phyloP scores from a whole-genome alignment of 2,888 invertebrate species.

The Pterostichus niger region DNA sequence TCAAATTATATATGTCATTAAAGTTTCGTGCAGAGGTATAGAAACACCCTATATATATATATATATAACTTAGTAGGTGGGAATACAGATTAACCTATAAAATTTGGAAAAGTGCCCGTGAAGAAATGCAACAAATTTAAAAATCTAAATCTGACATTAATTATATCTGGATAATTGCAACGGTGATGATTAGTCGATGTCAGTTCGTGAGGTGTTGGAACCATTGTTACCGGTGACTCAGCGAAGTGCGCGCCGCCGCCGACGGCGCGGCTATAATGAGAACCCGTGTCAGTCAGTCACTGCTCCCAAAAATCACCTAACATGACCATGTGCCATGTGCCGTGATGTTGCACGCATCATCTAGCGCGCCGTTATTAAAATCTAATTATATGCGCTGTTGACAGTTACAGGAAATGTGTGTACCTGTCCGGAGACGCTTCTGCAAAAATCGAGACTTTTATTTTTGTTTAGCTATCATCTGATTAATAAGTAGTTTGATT shows the following conservation, averaged over 20 bases:
- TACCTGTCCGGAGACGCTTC: background rate
- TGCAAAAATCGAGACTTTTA: background rate
- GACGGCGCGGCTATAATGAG: slow-evolving; percentile 61
- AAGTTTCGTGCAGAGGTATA: no score
- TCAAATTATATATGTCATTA: no score
- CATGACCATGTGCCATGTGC: slow-evolving; percentile 47
- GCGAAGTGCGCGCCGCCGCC: slow-evolving; percentile 45
- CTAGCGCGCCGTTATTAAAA: slow-evolving; percentile 8
- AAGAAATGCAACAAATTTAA: slow-evolving; percentile 15
- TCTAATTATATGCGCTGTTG: slow-evolving; percentile 15
- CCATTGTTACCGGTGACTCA: slow-evolving; percentile 53
- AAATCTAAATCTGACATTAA: slow-evolving; percentile 27
- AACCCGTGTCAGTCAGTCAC: slow-evolving; percentile 66
- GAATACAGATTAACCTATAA: no score
- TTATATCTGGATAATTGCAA: slow-evolving; percentile 34
- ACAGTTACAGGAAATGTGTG: background rate
- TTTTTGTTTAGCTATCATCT: background rate
- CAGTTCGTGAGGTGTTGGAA: slow-evolving; percentile 24
- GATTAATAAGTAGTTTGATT: background rate
- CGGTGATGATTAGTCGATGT: slow-evolving; percentile 27
- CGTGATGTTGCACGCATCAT: slow-evolving; percentile 7
- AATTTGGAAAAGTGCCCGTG: no score
- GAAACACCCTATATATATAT: no score
- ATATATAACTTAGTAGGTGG: no score
- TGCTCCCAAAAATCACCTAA: slow-evolving; percentile 53